Percentiles rank a stretch among this genome's conserved stretches.
Conservation (phyloP, 2,113 vertebrate species). For the Callaeas wilsoni region DNA sequence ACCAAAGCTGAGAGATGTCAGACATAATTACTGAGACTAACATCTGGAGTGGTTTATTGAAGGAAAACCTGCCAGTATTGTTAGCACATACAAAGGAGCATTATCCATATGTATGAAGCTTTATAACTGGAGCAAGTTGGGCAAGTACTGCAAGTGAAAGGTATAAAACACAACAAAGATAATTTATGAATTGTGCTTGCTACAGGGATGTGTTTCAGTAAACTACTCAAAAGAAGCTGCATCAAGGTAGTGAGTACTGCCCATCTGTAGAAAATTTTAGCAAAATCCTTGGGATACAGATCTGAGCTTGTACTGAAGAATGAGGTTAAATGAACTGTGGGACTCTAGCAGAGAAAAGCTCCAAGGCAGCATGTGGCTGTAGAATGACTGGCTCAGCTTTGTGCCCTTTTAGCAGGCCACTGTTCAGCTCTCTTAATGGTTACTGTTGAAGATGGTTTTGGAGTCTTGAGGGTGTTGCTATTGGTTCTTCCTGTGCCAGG, state of each 20-base stretch:
- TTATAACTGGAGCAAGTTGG: slow-evolving; percentile 35
- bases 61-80: slow-evolving; percentile 68
- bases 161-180: not conserved
- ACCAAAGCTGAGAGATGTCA: slow-evolving; percentile 72
- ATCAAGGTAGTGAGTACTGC: not conserved
- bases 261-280: not conserved
- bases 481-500: not conserved
- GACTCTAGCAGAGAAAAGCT: not conserved
- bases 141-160: slow-evolving; percentile 15
- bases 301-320: not conserved
- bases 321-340: not conserved
- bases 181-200: not conserved
- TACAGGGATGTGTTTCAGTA: not conserved
- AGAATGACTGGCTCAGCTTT: not conserved
- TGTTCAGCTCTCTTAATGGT: not conserved
- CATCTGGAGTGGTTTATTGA: slow-evolving; percentile 74
- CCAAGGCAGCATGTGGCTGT: not conserved
- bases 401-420: not conserved
- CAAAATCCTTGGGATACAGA: not conserved
- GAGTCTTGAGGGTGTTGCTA: not conserved
- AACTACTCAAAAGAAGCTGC: not conserved
- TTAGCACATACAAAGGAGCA: slow-evolving; percentile 56
- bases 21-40: slow-evolving; percentile 71
- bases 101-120: slow-evolving; percentile 66
- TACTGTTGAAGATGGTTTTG: not conserved